Evolutionary conservation across 2,888 invertebrate genomes (phyloP), one percentile per base, ranked within the genome.

Genomic region (Ellobium chinense): DNA sequence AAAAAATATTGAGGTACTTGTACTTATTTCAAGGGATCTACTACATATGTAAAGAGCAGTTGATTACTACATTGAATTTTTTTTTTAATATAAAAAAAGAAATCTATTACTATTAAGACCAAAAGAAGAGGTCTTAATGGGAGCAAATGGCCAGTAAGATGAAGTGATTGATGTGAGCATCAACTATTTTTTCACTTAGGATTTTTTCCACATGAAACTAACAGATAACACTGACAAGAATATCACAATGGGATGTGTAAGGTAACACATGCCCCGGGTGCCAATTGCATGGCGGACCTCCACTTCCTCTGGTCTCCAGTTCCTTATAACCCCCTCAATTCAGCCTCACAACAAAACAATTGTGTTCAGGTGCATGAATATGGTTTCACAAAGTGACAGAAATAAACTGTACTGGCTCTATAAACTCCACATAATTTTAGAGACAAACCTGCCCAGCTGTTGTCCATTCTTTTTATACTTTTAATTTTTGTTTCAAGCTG

Each of bases 231-330:
- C 68, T 68, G 68, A 68, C 36, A 65, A 34, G 39, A 24, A 66
- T 66, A 54, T 36, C 56, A 46, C 46, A 46, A 60, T 36, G 36
- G 63, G 34, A 36, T 36, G 39, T 76, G 76, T 66, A 4, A 5
- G 27, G 29, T 1, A 18, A 9, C 34, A 76, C 76, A 76, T 66
- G 54, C n/a, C 2, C 46, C 46, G 31, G 63, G 72, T 54, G 76
- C 76, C 76, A 76, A 56, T 76, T 76, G 76, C 76, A 31, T 14
- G 31, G 62, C 76, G 76, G 76, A 76, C 76, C 76, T 76, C 76
- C 46, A 46, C 46, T 46, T 18, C 7, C 46, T 46, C 46, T 46
- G 18, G 1, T 36, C 27, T 1, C 36, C 72, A 58, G 3, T 37
- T 56, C 0, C 24, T n/a, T 60, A 72, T 60, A 60, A 37, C 7